These are phyloP conservation scores for Arenaria interpres DNA, from an alignment of 2,113 vertebrate genomes.

Conservation along the genomic window DNA sequence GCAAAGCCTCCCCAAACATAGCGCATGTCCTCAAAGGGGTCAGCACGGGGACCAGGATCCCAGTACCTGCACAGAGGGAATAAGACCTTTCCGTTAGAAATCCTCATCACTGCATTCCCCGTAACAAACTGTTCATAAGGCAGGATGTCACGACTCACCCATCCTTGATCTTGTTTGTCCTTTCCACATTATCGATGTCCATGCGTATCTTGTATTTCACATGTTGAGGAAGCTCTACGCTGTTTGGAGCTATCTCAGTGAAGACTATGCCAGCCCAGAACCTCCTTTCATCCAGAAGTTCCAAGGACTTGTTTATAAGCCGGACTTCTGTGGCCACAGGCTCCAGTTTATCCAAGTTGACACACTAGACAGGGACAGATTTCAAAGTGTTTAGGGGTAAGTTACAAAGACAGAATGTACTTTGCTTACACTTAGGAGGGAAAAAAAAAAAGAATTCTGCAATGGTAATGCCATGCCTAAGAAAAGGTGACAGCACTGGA, in stretches of 20 bases:
- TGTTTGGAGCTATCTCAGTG: slow-evolving; percentile 77
- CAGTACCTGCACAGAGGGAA: slow-evolving; percentile 85
- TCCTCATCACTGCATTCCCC: background rate
- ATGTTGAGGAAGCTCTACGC: slow-evolving; percentile 81
- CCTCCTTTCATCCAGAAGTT: slow-evolving; percentile 88
- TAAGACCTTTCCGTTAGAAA: background rate
- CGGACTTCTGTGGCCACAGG: slow-evolving; percentile 85
- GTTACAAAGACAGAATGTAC: background rate
- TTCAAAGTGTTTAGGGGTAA: background rate
- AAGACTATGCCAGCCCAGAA: slow-evolving; percentile 98
- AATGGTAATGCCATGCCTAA: background rate
- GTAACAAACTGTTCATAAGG: background rate
- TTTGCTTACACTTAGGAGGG: background rate
- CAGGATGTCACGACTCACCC: slow-evolving; percentile 73
- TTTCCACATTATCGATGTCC: slow-evolving; percentile 98
- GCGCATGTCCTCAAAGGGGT: slow-evolving; percentile 97
- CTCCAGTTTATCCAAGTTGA: slow-evolving; percentile 95
- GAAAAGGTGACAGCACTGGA: background rate
- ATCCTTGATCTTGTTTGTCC: slow-evolving; percentile 99
- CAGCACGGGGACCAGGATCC: slow-evolving; percentile 97
- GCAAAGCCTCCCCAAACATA: slow-evolving; percentile 97
- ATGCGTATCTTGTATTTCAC: slow-evolving; percentile 97
- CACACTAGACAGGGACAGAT: slow-evolving; percentile 79
- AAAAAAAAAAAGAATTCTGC: background rate
- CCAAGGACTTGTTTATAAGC: slow-evolving; percentile 88